Evolutionary conservation across 2,888 invertebrate genomes (phyloP), one percentile per base, ranked within the genome.

Genomic region (Drosophila hamatofila): DNA sequence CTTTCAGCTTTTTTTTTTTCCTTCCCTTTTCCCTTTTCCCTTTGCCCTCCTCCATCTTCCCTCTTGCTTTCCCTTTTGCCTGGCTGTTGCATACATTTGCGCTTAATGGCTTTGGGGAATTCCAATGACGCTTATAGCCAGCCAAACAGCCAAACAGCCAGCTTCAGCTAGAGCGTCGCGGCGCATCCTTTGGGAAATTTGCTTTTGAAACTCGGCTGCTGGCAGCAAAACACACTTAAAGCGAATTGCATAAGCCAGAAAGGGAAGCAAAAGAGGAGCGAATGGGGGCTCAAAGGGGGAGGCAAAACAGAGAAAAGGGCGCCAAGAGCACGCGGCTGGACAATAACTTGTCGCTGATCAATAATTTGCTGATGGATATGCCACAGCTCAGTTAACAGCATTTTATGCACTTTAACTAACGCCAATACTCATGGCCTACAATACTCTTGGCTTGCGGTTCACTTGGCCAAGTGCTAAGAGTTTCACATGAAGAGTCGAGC

Each of bases 31-130:
- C 14, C 18, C 8, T n/a, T 8, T 6, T 16, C 14, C 21, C 59
- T 79, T 78, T 70, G n/a, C 74, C 64, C 76, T 4, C 8, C 8
- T n/a, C n/a, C n/a, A n/a, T n/a, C 7, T 33, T 14, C 30, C 30
- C 35, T 35, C 6, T 35, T 12, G 35, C 35, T 16, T 37, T 16
- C 16, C 18, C 41, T 62, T 81, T 79, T 70, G 78, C 64, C 76
- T 71, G 80, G 75, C 65, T 82, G 81, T 86, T 86, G 88, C 86
- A 86, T 86, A 86, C 88, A 86, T 86, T 88, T 86, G 75, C 84
- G 80, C 87, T 86, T 86, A 86, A 86, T 86, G 88, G 86, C 86
- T 86, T 86, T 86, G 82, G 86, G 86, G 86, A 86, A 88, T 86
- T 75, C 77, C 81, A 81, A 84, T 88, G 86, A 86, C 86, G 88